Evolutionary conservation across 2,113 vertebrate species (phyloP), one percentile per base, ranked within the genome.

Genomic region (Oreotrochilus melanogaster): DNA sequence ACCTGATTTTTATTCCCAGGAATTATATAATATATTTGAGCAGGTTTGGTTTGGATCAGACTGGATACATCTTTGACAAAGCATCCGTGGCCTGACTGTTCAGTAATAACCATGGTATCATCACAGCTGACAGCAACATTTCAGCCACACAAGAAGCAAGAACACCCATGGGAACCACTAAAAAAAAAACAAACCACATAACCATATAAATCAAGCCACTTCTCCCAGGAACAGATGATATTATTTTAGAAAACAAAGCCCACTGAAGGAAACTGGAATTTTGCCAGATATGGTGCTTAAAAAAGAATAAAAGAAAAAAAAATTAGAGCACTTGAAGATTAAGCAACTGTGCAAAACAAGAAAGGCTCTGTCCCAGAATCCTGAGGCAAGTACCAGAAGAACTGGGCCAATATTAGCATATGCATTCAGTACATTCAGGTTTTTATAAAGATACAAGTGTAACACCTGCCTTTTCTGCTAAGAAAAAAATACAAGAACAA

Each of bases 341-440:
- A 96, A 86, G 60, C n/a, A 83, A 84, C 33, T 88, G 60, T 89
- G 87, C 56, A 91, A 91, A 95, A 89, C 3, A 23, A 89, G 82
- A 83, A 96, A 91, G 16, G 22, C 66, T 91, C 78, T 51, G 60
- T 81, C 11, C 6, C 71, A 74, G 73, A 71, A 93, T 86, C 88
- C 94, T 23, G 51, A 93, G 91, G 93, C 74, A 85, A 96, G 57
- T 14, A 50, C 42, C 84, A 86, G 71, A 87, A 92, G 65, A 97
- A 97, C 66, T 96, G 83, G 95, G 93, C 37, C 86, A 89, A 56
- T 89, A 93, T 97, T 95, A 92, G 80, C 95, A 95, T 94, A 96
- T 62, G 30, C 5, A 93, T 84, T 62, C 56, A 92, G 33, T 50
- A 74, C 1, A 4, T 24, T 81, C 88, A 66, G 10, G 17, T 73